Conservation (phyloP, 2,888 invertebrate genomes). For the Drosophila nr. perissopoda region DNA sequence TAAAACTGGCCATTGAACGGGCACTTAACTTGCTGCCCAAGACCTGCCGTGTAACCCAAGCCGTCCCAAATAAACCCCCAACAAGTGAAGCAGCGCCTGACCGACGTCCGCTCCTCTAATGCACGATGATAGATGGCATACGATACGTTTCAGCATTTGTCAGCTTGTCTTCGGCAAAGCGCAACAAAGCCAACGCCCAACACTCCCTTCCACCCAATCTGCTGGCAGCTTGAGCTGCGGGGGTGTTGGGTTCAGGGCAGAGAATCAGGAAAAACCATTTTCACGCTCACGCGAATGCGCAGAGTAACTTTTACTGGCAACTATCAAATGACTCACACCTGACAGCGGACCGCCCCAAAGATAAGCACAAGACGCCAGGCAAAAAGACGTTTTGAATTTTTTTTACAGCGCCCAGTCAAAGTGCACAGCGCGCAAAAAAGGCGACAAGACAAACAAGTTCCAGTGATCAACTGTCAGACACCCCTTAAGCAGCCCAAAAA, state of each 20-base stretch:
- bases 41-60: conserved; percentile 22
- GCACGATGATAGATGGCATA: conserved; percentile 81
- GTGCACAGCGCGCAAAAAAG: conserved; percentile 12
- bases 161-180: conserved; percentile 79
- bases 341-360: conserved; percentile 56
- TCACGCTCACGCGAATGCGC: conserved; percentile 81
- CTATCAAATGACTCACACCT: conserved; percentile 77
- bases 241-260: conserved; percentile 30
- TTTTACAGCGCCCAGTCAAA: conserved; percentile 33
- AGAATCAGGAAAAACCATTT: conserved; percentile 79
- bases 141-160: conserved; percentile 81
- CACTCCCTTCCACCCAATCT: conserved; percentile 23
- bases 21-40: conserved; percentile 74
- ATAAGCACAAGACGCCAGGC: conserved; percentile 69
- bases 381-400: conserved; percentile 67
- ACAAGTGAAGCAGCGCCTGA: conserved; percentile 28
- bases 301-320: conserved; percentile 73
- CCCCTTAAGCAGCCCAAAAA: not conserved
- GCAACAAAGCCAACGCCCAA: conserved; percentile 76
- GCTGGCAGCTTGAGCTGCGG: conserved; percentile 7
- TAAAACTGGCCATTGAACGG: conserved; percentile 81
- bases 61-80: conserved; percentile 16
- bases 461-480: not conserved
- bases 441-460: not conserved
- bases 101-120: conserved; percentile 66